Percentiles rank a stretch among this genome's conserved stretches.
phyloP scores from a whole-genome alignment of 2,888 invertebrate species.

The Euclidia mi region DNA sequence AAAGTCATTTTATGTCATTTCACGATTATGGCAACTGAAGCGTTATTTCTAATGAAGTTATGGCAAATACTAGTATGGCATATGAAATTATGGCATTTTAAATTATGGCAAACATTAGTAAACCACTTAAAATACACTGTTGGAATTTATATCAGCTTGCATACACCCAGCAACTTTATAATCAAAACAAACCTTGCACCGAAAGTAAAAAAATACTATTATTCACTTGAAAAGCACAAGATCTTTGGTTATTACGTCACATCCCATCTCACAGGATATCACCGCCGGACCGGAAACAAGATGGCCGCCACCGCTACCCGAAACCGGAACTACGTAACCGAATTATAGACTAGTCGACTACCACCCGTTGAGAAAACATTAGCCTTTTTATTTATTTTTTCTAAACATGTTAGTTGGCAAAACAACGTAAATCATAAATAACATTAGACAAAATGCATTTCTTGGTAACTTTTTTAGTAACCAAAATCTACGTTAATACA shows the following conservation, averaged over 20 bases:
- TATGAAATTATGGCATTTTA: too few relatives aligned
- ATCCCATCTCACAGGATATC: constrained; percentile 50
- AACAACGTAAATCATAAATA: too few relatives aligned
- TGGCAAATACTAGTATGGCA: too few relatives aligned
- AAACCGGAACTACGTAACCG: constrained; percentile 65
- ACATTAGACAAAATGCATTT: too few relatives aligned
- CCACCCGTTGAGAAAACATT: constrained; percentile 6
- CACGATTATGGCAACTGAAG: too few relatives aligned
- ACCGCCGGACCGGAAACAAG: constrained; percentile 61
- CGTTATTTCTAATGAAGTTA: too few relatives aligned
- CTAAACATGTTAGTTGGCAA: neutral
- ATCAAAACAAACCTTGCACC: neutral
- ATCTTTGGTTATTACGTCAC: constrained; percentile 35
- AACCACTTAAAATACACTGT: too few relatives aligned
- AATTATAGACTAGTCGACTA: constrained; percentile 49
- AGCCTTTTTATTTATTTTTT: constrained; percentile 1
- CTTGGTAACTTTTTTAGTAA: too few relatives aligned
- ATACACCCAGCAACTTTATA: neutral
- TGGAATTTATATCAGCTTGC: neutral
- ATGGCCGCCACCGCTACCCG: constrained; percentile 60
- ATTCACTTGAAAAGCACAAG: constrained; percentile 16
- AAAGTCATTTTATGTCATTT: too few relatives aligned
- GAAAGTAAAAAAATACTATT: constrained; percentile 5
- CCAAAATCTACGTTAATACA: too few relatives aligned
- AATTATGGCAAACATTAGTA: too few relatives aligned